These are phyloP conservation scores for Lutjanus erythropterus DNA, from an alignment of 2,113 vertebrate genomes.

Conservation along the genomic window DNA sequence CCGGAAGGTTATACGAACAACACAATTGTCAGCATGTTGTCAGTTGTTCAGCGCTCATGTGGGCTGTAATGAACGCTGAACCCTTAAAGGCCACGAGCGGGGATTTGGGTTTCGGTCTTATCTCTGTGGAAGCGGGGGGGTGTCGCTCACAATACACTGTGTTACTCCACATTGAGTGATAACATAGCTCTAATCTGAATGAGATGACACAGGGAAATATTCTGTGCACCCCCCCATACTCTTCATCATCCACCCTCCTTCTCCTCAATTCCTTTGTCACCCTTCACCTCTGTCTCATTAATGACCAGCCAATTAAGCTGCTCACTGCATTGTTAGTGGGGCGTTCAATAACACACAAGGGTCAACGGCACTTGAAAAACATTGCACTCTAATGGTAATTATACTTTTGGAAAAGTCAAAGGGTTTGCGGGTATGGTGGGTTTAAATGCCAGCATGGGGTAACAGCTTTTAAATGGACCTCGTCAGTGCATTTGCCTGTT, in stretches of 20 bases:
- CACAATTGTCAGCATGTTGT: constrained; percentile 7
- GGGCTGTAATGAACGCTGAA: constrained; percentile 18
- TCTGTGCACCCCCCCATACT: not conserved
- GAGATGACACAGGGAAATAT: constrained; percentile 7
- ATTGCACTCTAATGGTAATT: constrained; percentile 55
- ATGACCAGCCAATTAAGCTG: constrained; percentile 54
- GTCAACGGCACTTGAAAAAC: constrained; percentile 62
- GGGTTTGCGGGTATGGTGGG: constrained; percentile 27
- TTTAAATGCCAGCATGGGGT: constrained; percentile 59
- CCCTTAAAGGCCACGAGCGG: not conserved
- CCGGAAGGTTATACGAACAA: not conserved
- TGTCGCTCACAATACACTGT: not conserved
- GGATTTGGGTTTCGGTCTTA: not conserved
- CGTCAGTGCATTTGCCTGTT: constrained; percentile 39
- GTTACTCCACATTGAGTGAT: not conserved
- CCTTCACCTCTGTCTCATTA: constrained; percentile 49
- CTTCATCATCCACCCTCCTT: not conserved
- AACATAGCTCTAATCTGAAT: constrained; percentile 6
- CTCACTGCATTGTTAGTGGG: constrained; percentile 42
- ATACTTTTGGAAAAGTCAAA: constrained; percentile 60
- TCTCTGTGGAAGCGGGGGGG: not conserved
- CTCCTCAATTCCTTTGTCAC: constrained; percentile 8
- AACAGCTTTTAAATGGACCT: constrained; percentile 56
- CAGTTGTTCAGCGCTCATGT: not conserved
- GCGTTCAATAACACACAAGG: constrained; percentile 57